phyloP scores from a whole-genome alignment of 1,140 invertebrate species.

The Lutraria rhynchaena region DNA sequence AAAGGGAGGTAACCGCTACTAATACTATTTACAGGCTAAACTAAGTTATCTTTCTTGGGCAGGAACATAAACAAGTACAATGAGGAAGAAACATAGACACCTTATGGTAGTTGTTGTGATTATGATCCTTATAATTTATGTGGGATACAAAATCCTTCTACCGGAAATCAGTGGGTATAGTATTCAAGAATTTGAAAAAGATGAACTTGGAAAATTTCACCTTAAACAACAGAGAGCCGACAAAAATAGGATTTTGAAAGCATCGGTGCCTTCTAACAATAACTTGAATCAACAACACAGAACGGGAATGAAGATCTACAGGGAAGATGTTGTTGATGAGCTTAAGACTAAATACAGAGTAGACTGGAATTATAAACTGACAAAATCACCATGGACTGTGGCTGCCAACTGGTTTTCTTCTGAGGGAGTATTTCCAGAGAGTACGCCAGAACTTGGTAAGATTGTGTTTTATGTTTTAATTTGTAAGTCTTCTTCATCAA shows the following conservation, averaged over 20 bases:
- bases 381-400: constrained; percentile 26
- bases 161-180: constrained; percentile 2
- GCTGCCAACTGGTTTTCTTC: constrained; percentile 27
- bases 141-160: constrained; percentile 20
- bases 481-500: too few relatives aligned
- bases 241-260: too few relatives aligned
- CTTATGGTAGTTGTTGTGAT: not conserved
- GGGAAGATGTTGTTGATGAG: constrained; percentile 11
- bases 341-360: constrained; percentile 25
- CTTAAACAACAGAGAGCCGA: too few relatives aligned
- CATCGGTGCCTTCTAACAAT: too few relatives aligned
- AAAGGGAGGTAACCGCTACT: too few relatives aligned
- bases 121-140: constrained; percentile 5
- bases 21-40: too few relatives aligned
- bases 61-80: too few relatives aligned
- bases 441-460: constrained; percentile 48
- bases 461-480: too few relatives aligned
- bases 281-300: not conserved
- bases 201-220: not conserved
- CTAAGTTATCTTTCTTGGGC: too few relatives aligned
- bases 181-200: not conserved
- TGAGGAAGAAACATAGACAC: too few relatives aligned
- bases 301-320: not conserved
- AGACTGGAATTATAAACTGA: constrained; percentile 17
- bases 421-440: constrained; percentile 20